Evolutionary conservation across 2,888 invertebrate genomes (phyloP), one percentile per base, ranked within the genome.

Genomic region (Gandaritis pyraliata): DNA sequence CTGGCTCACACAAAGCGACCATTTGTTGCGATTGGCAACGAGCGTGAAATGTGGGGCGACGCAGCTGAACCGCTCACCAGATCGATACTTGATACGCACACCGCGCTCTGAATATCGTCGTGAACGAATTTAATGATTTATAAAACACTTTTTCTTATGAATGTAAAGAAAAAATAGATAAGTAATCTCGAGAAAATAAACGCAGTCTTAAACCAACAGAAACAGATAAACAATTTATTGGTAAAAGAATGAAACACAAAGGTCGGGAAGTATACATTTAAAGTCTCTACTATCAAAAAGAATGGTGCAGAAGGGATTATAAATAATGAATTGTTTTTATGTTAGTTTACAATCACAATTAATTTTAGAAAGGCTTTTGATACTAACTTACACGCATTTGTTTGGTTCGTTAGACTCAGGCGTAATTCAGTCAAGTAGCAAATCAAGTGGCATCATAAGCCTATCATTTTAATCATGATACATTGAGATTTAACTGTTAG

Each of bases 31-130:
- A 83, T 84, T 82, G 78, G 81, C 80, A 83, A 78, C 80, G 73
- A 82, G 82, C 84, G 84, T 85, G 80, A 86, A 89, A 90, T 89
- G 86, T 88, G 85, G 87, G 82, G 80, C 85, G 83, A 82, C 84
- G 82, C 81, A 83, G 82, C 82, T 85, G 82, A 87, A 80, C 82
- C 85, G 80, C 78, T 85, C 84, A 78, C 81, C 76, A 85, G 86
- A 90, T 90, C 88, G 88, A 90, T 90, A 88, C 85, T 81, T 83
- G 85, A 88, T 88, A 90, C 89, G 85, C 86, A 83, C 81, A 80
- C 75, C 84, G 84, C 82, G 84, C 85, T 87, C 87, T 85, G 79
- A 85, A 86, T 85, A 81, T 77, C 79, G 76, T 75, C 77, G 84
- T 82, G 81, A 78, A 85, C 83, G 82, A 81, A 80, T 84, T 83